Evolutionary conservation across 53 echinoderm and acorn worm genomes (phyloP).

Genomic region (Luidia sarsii): DNA sequence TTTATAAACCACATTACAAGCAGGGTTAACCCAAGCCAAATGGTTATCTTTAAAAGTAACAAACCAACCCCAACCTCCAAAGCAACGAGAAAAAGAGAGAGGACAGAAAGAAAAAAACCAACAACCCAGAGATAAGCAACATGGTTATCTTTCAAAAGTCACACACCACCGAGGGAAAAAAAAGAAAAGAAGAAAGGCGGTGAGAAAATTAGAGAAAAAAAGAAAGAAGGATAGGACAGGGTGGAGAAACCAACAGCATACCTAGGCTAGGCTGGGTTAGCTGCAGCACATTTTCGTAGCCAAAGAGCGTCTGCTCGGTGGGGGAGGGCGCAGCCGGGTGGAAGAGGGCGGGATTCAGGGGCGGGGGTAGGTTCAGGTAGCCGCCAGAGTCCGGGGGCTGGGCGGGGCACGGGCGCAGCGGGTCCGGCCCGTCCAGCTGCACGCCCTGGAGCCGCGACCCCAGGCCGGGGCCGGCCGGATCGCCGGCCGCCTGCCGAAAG

Average conservation of each 20-base stretch:
- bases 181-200: too few species aligned
- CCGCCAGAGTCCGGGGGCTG: background rate
- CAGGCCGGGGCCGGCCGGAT: slow-evolving; percentile 17
- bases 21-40: too few species aligned
- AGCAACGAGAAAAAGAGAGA: background rate
- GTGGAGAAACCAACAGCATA: too few species aligned
- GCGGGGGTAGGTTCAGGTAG: slow-evolving; percentile 41
- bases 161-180: background rate
- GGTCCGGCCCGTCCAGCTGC: slow-evolving; percentile 19
- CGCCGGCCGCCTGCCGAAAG: slow-evolving; percentile 85
- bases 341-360: slow-evolving; percentile 22
- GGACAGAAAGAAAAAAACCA: background rate
- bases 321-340: slow-evolving; percentile 18
- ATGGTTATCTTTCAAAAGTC: too few species aligned
- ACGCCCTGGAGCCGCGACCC: slow-evolving; percentile 4
- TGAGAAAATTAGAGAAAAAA: background rate
- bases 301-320: slow-evolving; percentile 29
- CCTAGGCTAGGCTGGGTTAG: slow-evolving; percentile 46
- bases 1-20: too few species aligned
- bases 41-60: too few species aligned
- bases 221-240: background rate
- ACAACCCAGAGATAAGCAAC: too few species aligned
- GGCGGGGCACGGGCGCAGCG: background rate
- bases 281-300: slow-evolving; percentile 42
- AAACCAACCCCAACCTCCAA: too few species aligned